Percentiles rank a stretch among this genome's conserved stretches.
Evolutionary conservation across 2,113 vertebrate genomes (phyloP).

Genomic region (Amblyornis subalaris): DNA sequence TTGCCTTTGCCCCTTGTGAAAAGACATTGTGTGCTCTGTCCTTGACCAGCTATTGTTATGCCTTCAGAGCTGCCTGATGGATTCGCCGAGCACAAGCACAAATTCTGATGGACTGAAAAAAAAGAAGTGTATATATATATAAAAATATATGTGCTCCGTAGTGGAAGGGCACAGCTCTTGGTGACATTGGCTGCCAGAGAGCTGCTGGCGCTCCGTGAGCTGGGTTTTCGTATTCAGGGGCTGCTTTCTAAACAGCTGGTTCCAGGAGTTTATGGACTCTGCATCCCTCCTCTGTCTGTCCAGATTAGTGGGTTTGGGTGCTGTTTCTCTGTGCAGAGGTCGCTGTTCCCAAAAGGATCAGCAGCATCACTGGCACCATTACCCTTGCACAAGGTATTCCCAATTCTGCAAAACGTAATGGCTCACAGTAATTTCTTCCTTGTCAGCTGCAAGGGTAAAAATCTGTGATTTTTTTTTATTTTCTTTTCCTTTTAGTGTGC

Average conservation of each 20-base stretch:
- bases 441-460: background rate
- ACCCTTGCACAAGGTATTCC: background rate
- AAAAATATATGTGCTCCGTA: background rate
- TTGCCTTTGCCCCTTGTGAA: constrained; percentile 58
- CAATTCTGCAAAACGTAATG: background rate
- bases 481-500: background rate
- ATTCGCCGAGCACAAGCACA: constrained; percentile 4
- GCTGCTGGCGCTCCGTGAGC: background rate
- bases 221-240: constrained; percentile 12
- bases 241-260: background rate
- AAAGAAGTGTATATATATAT: background rate
- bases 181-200: background rate
- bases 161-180: background rate
- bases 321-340: background rate
- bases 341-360: background rate
- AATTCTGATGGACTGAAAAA: background rate
- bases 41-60: constrained; percentile 60
- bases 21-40: constrained; percentile 54
- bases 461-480: background rate
- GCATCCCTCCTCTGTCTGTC: background rate
- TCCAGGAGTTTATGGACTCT: background rate
- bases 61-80: constrained; percentile 42
- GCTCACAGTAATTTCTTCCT: background rate
- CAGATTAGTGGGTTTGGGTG: background rate
- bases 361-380: background rate